Evolutionary conservation across 2,113 vertebrate genomes (phyloP).

Genomic region (Penelope pileata): DNA sequence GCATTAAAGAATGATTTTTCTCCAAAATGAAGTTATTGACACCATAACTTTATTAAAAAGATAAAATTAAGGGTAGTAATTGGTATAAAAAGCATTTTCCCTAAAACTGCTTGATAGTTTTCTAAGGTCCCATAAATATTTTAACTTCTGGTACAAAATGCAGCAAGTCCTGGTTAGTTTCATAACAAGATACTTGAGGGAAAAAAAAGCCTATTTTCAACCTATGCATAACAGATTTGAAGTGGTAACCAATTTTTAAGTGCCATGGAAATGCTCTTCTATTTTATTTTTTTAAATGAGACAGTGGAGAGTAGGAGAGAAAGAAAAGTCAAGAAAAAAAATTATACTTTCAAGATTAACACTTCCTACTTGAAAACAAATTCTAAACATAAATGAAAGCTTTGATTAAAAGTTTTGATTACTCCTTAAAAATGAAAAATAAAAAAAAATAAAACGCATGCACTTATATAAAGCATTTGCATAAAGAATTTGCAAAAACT

Average conservation of each 20-base stretch:
- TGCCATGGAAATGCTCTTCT: not conserved
- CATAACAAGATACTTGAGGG: not conserved
- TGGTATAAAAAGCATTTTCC: not conserved
- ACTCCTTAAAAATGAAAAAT: not conserved
- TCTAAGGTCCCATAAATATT: not conserved
- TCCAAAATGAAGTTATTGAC: not conserved
- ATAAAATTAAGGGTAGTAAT: not conserved
- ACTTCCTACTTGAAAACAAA: constrained; percentile 26
- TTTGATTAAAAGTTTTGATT: constrained; percentile 10
- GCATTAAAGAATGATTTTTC: not conserved
- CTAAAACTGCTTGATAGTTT: not conserved
- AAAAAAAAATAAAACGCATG: not conserved
- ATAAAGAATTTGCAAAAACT: not conserved
- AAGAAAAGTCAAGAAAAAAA: not conserved
- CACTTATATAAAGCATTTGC: not conserved
- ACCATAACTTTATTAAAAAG: not conserved
- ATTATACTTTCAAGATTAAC: not conserved
- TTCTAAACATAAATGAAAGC: constrained; percentile 34
- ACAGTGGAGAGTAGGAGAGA: not conserved
- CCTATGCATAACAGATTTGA: not conserved
- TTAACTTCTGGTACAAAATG: not conserved
- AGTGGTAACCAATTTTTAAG: not conserved
- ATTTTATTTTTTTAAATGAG: not conserved
- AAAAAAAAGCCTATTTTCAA: not conserved
- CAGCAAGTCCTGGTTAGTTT: not conserved